phyloP scores from a whole-genome alignment of 2,797 vertebrate genomes.

The Myoxocephalus aenaeus region DNA sequence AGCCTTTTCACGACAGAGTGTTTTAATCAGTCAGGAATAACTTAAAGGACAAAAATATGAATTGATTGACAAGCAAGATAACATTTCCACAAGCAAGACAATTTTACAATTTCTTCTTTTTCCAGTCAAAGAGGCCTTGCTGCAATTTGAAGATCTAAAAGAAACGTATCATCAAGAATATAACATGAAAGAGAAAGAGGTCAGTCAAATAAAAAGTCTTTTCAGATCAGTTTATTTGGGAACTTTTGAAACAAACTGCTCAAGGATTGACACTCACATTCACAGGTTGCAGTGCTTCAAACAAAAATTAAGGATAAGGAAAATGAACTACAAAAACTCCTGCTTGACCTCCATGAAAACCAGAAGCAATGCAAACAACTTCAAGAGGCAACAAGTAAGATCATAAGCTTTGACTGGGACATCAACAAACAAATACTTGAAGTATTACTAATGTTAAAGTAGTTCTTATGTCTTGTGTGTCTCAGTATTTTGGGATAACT shows the following conservation, averaged over 20 bases:
- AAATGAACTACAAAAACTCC: slow-evolving; percentile 80
- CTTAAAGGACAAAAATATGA: neutral
- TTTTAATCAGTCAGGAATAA: neutral
- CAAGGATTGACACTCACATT: slow-evolving; percentile 7
- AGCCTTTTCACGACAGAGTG: neutral
- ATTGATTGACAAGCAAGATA: neutral
- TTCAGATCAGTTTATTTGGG: neutral
- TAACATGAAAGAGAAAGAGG: slow-evolving; percentile 87
- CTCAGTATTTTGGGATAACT: neutral
- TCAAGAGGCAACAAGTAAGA: slow-evolving; percentile 86
- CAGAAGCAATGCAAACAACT: slow-evolving; percentile 81
- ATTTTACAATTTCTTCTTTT: neutral
- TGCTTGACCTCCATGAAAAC: slow-evolving; percentile 83
- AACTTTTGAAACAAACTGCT: slow-evolving; percentile 33
- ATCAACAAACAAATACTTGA: neutral
- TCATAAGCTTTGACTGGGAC: neutral
- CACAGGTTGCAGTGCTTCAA: slow-evolving; percentile 85
- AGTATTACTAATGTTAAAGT: neutral
- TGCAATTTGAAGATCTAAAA: slow-evolving; percentile 86
- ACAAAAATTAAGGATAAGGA: slow-evolving; percentile 83
- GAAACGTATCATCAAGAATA: slow-evolving; percentile 84
- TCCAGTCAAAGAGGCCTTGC: slow-evolving; percentile 88
- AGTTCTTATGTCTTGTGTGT: neutral
- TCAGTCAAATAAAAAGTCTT: slow-evolving; percentile 62
- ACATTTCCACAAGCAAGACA: neutral